A percentile compares a stretch with the other conserved stretches of the same genome.
Evolutionary conservation across 1,140 invertebrate species (phyloP).

Genomic region (Bombus superbus): DNA sequence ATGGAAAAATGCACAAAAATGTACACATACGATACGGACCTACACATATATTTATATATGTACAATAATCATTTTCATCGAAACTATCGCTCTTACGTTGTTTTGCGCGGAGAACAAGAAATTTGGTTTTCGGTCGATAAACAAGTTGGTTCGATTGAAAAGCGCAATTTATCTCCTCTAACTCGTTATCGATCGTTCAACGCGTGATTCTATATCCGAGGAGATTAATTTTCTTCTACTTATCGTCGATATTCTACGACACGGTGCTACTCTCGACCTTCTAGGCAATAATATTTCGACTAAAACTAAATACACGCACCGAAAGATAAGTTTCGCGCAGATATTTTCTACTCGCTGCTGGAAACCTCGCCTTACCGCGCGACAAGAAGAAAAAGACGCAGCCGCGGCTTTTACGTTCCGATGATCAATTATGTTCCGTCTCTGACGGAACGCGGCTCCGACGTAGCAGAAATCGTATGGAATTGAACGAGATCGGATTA

Average conservation of each 20-base stretch:
- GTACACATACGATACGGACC: constrained; percentile 45
- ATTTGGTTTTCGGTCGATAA: background rate
- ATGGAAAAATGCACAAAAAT: constrained; percentile 41
- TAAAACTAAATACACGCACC: no score
- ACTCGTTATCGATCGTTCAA: no score
- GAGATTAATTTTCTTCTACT: no score
- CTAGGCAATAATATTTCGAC: background rate
- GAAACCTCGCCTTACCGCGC: background rate
- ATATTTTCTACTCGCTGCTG: background rate
- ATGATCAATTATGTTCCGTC: background rate
- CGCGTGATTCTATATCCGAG: no score
- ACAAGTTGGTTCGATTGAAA: background rate
- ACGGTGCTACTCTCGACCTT: no score
- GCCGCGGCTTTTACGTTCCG: background rate
- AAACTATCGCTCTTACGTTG: background rate
- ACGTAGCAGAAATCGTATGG: background rate
- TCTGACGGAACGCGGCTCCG: background rate
- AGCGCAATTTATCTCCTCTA: background rate
- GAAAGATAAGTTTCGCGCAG: background rate
- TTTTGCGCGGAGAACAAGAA: background rate
- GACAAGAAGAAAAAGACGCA: no score
- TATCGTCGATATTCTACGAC: no score
- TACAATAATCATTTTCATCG: background rate
- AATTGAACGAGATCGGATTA: background rate
- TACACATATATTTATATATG: constrained; percentile 8